A percentile compares a stretch with the other conserved stretches of the same genome.
Evolutionary conservation across 2,113 vertebrate species (phyloP).

Genomic region (Anolis carolinensis): DNA sequence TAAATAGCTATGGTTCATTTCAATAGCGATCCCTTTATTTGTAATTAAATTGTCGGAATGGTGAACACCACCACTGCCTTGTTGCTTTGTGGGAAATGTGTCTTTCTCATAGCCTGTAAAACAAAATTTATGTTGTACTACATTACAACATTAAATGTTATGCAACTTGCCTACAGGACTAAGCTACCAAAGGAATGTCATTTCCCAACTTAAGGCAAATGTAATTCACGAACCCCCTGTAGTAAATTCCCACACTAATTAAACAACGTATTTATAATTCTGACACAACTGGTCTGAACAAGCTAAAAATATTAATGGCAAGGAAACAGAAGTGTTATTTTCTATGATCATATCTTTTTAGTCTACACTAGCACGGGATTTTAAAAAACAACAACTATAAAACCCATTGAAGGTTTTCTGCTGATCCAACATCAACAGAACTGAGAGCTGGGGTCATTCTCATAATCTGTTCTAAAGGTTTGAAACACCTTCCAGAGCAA

Average conservation of each 20-base stretch:
- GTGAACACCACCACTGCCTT: not conserved
- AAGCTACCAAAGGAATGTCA: not conserved
- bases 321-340: not conserved
- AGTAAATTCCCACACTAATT: not conserved
- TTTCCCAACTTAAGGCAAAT: constrained; percentile 19
- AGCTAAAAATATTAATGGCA: not conserved
- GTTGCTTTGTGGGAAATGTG: not conserved
- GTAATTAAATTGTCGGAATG: not conserved
- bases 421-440: too few relatives aligned
- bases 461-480: too few relatives aligned
- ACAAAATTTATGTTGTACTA: not conserved
- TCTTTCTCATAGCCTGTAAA: constrained; percentile 22
- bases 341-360: not conserved
- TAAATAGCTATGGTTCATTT: not conserved
- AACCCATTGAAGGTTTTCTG: too few relatives aligned
- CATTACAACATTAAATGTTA: not conserved
- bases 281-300: not conserved
- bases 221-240: not conserved
- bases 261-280: constrained; percentile 13
- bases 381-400: too few relatives aligned
- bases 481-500: too few relatives aligned
- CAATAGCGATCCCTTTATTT: not conserved
- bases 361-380: not conserved
- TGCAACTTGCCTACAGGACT: not conserved
- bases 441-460: too few relatives aligned